phyloP scores from a whole-genome alignment of 2,797 vertebrate genomes.

The Sylvia borin region DNA sequence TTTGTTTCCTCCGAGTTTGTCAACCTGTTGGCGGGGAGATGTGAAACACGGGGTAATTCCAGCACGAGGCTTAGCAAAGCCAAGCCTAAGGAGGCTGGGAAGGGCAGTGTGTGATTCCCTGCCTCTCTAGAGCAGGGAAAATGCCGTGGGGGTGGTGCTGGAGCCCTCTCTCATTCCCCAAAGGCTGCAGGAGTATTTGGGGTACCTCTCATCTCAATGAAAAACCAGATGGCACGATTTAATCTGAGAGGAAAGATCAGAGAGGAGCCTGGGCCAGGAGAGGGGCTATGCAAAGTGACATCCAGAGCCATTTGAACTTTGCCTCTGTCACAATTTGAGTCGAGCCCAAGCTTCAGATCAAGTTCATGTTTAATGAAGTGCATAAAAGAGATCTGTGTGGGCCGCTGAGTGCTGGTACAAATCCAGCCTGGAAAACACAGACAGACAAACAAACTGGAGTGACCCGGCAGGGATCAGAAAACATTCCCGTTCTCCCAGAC shows the following conservation, averaged over 20 bases:
- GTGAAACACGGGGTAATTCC: neutral
- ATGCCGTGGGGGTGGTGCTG: accelerated
- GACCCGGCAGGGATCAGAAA: conserved; percentile 1
- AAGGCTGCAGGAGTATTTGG: neutral
- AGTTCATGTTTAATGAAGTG: conserved; percentile 35
- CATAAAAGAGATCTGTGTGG: conserved; percentile 25
- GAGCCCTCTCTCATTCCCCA: neutral
- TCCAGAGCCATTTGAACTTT: conserved; percentile 38
- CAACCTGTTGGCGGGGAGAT: neutral
- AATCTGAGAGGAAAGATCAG: neutral
- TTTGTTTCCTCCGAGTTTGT: neutral
- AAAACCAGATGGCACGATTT: neutral
- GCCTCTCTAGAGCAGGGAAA: neutral
- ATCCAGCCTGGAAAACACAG: conserved; percentile 33
- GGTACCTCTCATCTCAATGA: neutral
- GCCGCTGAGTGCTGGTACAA: neutral
- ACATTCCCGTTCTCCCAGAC: neutral
- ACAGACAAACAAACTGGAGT: neutral
- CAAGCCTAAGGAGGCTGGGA: neutral
- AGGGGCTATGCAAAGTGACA: neutral
- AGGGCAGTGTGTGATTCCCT: neutral
- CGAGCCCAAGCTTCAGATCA: conserved; percentile 45
- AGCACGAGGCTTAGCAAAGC: neutral
- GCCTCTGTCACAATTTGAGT: conserved; percentile 46
- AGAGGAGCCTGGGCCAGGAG: neutral